Evolutionary conservation across 2,888 invertebrate species (phyloP), one percentile per base, ranked within the genome.

Genomic region (Pyrgus malvae): DNA sequence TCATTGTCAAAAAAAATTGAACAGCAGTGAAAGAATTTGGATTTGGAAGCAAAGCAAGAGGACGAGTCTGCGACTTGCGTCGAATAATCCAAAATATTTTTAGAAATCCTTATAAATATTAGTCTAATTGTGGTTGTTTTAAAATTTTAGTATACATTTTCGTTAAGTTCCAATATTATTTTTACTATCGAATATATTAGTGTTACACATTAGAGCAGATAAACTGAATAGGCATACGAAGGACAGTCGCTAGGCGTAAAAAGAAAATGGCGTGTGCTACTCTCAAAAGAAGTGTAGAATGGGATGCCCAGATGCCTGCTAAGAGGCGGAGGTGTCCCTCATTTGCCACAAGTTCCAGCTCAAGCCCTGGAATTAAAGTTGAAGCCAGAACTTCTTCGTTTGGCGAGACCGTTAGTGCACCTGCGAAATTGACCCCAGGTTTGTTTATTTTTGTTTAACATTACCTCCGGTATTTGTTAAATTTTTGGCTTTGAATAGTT

Each of bases 221-320:
- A 72, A 78, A 80, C 77, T 67, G 66, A 74, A 69, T 76, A 72
- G 66, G 64, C 70, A 76, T 78, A 78, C 76, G 80, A 78, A 78
- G 77, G 82, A 83, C 82, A 78, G 91, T 92, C 87, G 83, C 83
- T 92, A 90, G 91, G 92, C 91, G 91, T 91, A 90, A 83, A 88
- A 92, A 87, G 86, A 93, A 93, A 92, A 99, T 99, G 98, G 98
- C 98, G 93, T 98, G 98, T 93, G 98, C 98, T 91, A 98, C 98
- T 76, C 92, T 98, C 67, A 98, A 98, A 92, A 94, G 98, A 86
- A 95, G 95, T 81, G 92, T 97, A 78, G 98, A 98, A 85, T 98
- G 98, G 94, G 98, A 98, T 91, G 95, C 97, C 64, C 95, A 95
- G 76, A 91, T 96, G 74, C 96, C 97, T 57, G 94, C 95, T 23